These are phyloP conservation scores for Dysidea cf. avara DNA, from an alignment of 37 sponge, comb jelly and placozoan species.

Conservation along the genomic window DNA sequence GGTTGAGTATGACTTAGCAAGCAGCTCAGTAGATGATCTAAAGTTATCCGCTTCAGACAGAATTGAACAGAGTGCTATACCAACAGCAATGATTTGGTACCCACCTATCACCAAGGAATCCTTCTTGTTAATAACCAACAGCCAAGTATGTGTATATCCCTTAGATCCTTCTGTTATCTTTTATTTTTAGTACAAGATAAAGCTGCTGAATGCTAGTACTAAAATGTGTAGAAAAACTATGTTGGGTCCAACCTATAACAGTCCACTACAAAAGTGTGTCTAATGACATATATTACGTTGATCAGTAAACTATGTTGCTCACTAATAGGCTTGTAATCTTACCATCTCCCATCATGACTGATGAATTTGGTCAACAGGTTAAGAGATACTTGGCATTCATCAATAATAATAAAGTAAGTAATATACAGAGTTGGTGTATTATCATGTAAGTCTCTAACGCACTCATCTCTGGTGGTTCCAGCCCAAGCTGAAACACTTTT, in stretches of 20 bases:
- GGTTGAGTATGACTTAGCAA: constrained; percentile 92
- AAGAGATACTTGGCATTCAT: constrained; percentile 79
- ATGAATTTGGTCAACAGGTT: constrained; percentile 35
- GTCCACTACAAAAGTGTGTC: constrained; percentile 73
- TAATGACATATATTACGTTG: not conserved
- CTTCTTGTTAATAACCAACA: constrained; percentile 85
- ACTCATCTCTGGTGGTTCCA: no score
- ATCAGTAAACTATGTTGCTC: no score
- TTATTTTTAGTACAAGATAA: constrained; percentile 82
- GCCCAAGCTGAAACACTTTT: no score
- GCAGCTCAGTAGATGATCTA: constrained; percentile 77
- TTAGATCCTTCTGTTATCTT: not conserved
- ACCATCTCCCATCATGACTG: constrained; percentile 30
- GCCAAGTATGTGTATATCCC: constrained; percentile 48
- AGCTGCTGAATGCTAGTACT: constrained; percentile 90
- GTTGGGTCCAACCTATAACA: constrained; percentile 87
- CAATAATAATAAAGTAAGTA: constrained; percentile 77
- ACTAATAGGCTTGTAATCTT: constrained; percentile 52
- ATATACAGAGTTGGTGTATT: no score
- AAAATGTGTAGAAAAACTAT: constrained; percentile 94
- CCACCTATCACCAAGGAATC: constrained; percentile 93
- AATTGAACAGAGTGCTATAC: constrained; percentile 94
- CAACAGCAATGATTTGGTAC: constrained; percentile 81
- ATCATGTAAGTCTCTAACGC: no score
- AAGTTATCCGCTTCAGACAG: constrained; percentile 60